Conservation (phyloP, 2,888 invertebrate genomes). For the Gisinianus flammeolus region DNA sequence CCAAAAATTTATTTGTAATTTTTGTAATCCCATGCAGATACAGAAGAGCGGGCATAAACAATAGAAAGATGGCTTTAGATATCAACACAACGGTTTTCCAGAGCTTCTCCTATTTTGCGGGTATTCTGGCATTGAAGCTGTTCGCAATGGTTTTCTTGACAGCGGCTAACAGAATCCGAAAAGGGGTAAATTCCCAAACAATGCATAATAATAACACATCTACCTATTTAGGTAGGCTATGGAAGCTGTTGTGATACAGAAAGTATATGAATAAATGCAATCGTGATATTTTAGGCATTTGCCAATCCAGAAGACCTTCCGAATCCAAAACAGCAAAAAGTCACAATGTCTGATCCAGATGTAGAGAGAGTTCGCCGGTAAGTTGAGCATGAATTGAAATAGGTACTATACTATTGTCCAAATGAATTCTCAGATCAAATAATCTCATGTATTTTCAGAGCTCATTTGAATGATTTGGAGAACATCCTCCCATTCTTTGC, state of each 20-base stretch:
- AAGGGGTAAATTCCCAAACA: slow-evolving; percentile 61
- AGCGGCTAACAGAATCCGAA: slow-evolving; percentile 62
- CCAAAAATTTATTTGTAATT: too few relatives aligned
- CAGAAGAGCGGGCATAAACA: too few relatives aligned
- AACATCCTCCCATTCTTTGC: slow-evolving; percentile 73
- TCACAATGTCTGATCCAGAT: slow-evolving; percentile 63
- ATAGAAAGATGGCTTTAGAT: slow-evolving; percentile 17
- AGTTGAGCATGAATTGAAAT: slow-evolving; percentile 33
- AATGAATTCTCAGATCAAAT: slow-evolving; percentile 26
- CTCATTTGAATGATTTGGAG: slow-evolving; percentile 70
- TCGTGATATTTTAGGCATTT: slow-evolving; percentile 63
- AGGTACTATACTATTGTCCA: neutral
- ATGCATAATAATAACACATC: too few relatives aligned
- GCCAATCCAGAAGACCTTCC: slow-evolving; percentile 66
- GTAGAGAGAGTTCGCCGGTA: slow-evolving; percentile 66
- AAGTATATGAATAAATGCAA: neutral
- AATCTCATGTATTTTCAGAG: slow-evolving; percentile 63
- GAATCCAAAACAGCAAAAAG: slow-evolving; percentile 60
- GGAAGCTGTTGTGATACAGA: too few relatives aligned
- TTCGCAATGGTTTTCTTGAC: slow-evolving; percentile 63
- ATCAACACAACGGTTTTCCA: slow-evolving; percentile 18
- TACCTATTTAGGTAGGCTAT: too few relatives aligned
- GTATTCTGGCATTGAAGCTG: slow-evolving; percentile 63
- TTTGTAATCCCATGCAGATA: too few relatives aligned
- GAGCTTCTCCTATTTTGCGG: slow-evolving; percentile 3